Evolutionary conservation across 2,113 vertebrate species (phyloP), one percentile per base, ranked within the genome.

Genomic region (Brachyistius frenatus): DNA sequence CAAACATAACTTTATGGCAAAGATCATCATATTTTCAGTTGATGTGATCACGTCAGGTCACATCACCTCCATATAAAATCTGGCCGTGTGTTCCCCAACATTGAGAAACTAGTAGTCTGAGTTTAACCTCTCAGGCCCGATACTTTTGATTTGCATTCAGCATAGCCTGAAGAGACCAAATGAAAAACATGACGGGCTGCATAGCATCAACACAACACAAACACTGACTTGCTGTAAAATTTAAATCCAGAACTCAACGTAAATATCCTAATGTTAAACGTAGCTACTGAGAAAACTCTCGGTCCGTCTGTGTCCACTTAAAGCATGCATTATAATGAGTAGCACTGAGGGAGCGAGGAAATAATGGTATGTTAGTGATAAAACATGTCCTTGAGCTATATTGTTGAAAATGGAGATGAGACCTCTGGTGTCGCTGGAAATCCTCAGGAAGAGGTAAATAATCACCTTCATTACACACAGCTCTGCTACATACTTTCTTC

Each of bases 371-470:
- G 54, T 66, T 33, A 3, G 57, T 53, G 74, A 78, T 81, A 63
- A 81, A 85, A 78, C 57, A 73, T 66, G 69, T 70, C 78, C 66
- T 77, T 9, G 0, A 70, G 76, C 76, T 76, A n/a, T 52, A 8
- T 36, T 73, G 67, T 60, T 66, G 15, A 16, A 77, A 83, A 81
- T 77, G 77, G 41, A 83, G 75, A 82, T 66, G 64, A 69, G 44
- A 62, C 58, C 30, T 65, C 61, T 66, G 53, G 36, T 39, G 57
- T 33, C 35, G 85, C 79, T 70, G 84, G 53, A 84, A 87, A 81
- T 89, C 55, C 73, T 5, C 52, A 6, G 4, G 57, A 75, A 73
- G 61, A 79, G 86, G 75, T 86, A 83, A 88, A 89, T 86, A 79
- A 88, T 83, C 71, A 75, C 65, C 52, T 81, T 85, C 76, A 82